These are phyloP conservation scores for Thalassaphorura encarpata DNA, from an alignment of 1,140 invertebrate genomes.

Conservation along the genomic window DNA sequence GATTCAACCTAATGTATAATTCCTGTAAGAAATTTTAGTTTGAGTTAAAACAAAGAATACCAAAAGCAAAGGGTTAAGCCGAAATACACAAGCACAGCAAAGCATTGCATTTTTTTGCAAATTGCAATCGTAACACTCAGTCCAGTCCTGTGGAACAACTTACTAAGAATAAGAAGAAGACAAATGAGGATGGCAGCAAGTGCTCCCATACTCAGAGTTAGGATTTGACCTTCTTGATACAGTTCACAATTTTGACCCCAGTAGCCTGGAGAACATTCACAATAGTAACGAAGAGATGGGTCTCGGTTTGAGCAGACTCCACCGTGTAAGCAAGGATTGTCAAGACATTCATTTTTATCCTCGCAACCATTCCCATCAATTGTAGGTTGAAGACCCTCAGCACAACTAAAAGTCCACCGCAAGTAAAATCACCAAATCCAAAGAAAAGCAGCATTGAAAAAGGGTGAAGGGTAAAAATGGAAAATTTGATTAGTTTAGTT, in stretches of 20 bases:
- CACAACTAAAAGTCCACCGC: slow-evolving; percentile 53
- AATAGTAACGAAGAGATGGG: slow-evolving; percentile 66
- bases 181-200: slow-evolving; percentile 86
- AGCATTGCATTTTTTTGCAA: not conserved
- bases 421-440: not conserved
- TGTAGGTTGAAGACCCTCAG: slow-evolving; percentile 76
- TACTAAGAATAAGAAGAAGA: slow-evolving; percentile 87
- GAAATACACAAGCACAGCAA: not conserved
- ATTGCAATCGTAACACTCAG: not conserved
- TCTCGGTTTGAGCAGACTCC: slow-evolving; percentile 81
- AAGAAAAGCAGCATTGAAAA: no score
- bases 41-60: not conserved
- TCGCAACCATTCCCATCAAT: slow-evolving; percentile 79
- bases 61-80: not conserved
- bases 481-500: not conserved
- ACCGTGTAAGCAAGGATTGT: slow-evolving; percentile 65
- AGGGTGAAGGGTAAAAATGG: not conserved
- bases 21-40: not conserved
- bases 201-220: slow-evolving; percentile 87
- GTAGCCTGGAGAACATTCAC: slow-evolving; percentile 69
- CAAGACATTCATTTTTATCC: slow-evolving; percentile 88
- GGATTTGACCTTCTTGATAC: slow-evolving; percentile 79
- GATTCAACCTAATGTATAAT: not conserved
- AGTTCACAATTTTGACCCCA: slow-evolving; percentile 89
- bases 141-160: slow-evolving; percentile 45